phyloP scores from a whole-genome alignment of 2,113 vertebrate genomes.

The Stegostoma tigrinum region DNA sequence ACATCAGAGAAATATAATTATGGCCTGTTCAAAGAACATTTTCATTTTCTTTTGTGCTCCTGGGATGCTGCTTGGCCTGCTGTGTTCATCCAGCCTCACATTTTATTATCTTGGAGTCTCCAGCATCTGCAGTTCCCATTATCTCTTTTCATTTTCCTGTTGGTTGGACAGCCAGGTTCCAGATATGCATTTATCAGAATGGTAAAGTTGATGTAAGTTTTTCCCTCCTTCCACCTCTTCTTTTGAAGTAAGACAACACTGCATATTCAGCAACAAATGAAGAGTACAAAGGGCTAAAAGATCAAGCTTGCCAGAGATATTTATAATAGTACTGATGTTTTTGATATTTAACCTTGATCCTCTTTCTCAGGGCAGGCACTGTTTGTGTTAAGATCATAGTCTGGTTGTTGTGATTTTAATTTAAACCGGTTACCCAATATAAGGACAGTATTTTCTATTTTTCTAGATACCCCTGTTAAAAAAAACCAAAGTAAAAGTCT shows the following conservation, averaged over 20 bases:
- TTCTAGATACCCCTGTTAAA: neutral
- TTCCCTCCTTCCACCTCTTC: neutral
- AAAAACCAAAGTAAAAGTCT: neutral
- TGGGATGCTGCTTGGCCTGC: too few relatives aligned
- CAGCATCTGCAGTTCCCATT: too few relatives aligned
- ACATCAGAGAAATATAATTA: neutral
- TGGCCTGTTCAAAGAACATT: neutral
- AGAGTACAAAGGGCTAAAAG: neutral
- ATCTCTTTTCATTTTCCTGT: neutral
- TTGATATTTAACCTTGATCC: neutral
- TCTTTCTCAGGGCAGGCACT: neutral
- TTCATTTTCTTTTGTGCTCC: neutral
- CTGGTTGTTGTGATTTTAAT: conserved; percentile 5
- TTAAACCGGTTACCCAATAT: neutral
- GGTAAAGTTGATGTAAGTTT: neutral
- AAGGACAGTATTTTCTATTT: neutral
- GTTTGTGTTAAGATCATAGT: neutral
- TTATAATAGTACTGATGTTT: neutral
- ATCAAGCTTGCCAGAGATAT: neutral
- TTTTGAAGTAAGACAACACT: neutral
- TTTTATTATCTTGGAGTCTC: too few relatives aligned
- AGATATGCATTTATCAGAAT: neutral
- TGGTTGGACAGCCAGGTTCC: neutral
- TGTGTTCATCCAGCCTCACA: too few relatives aligned
- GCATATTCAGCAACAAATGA: neutral